Evolutionary conservation across 1,140 invertebrate genomes (phyloP), one percentile per base, ranked within the genome.

Genomic region (Nilaparvata lugens): DNA sequence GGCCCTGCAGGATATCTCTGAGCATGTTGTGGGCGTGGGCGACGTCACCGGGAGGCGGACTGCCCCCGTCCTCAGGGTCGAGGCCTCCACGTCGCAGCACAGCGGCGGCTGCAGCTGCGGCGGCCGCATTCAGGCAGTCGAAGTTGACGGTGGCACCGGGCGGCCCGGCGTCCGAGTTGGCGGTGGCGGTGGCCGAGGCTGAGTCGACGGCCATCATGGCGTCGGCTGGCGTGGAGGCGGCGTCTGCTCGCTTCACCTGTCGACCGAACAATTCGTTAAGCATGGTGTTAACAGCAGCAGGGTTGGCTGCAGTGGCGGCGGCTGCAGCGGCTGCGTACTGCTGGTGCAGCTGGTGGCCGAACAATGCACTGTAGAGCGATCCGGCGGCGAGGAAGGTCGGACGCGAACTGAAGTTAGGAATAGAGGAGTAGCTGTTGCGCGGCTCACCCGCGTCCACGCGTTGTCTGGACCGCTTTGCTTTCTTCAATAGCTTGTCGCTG

Each of bases 391-490:
- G 85, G 78, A 88, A 88, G 74, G 82, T 84, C 75, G 84, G 86
- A 75, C 87, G 84, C 78, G 87, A 89, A 80, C 86, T 86, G 73
- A 87, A 88, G 76, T 87, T 89, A 75, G 88, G 87, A 72, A 90
- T 90, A 74, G 87, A 88, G 68, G 88, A 89, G 80, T 93, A 93
- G 74, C 86, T 88, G 83, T 93, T 93, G 77, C 91, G 84, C 75
- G 90, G 90, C 82, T 93, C 89, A 72, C 89, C 89, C 80, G 89
- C 89, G 86, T 93, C 90, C 79, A 93, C 89, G 80, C 91, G 86
- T 83, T 93, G 89, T 85, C 90, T 86, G 79, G 87, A 88, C 80
- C 89, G 85, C 81, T 90, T 91, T 78, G 81, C 78, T 83, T 92
- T 93, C 83, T 90, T 89, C 81, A 89, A 81, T 78, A 90, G 85